Base-by-base conservation (phyloP, 1,140 invertebrate species). In the Archivesica marissinica region DNA sequence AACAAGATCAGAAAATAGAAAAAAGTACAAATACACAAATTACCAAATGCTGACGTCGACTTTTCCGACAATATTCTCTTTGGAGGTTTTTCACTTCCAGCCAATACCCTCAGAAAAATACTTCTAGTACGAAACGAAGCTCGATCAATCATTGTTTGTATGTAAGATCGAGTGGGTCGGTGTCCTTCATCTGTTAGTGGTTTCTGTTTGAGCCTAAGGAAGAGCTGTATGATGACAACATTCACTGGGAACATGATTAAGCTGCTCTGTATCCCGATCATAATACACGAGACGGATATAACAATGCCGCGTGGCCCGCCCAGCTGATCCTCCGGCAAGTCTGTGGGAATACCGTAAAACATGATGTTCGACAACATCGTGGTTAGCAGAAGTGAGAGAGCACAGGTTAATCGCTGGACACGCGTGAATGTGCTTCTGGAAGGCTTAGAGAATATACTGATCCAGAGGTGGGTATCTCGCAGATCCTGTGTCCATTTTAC, bases 311-410 rank as follows among this genome's bases (percentile, higher is more conserved):
- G 76, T 9, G 47, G n/a, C 11, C 64, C 47, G 17, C 35, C 50
- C 0, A 87, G 56, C 56, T 90, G 89, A 23, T 89, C 87, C 17
- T 52, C 74, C 0, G 89, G 88, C 50, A 89, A 85, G 41, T 88
- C 87, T n/a, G 89, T 88, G 0, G 89, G 89, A 11, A 92, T 72
- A 9, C 90, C 91, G 61, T 92, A 91, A 66, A 93, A 93, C 89
- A 93, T 90, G 11, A 93, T 87, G 61, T 88, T 92, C 1, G 89
- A 80, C 54, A 93, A 61, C 92, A 93, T 92, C 9, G 87, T 90
- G 20, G 86, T 85, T 13, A 92, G 50, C 2, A 93, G 86, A 0
- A 93, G 56, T 23, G 83, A 89, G n/a, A 93, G 79, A 4, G 88
- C 87, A 82, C 92, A 93, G 15, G 91, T 90, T n/a, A 93, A 59